Conservation (phyloP, 2,797 vertebrate species). For the Pipistrellus pygmaeus region DNA sequence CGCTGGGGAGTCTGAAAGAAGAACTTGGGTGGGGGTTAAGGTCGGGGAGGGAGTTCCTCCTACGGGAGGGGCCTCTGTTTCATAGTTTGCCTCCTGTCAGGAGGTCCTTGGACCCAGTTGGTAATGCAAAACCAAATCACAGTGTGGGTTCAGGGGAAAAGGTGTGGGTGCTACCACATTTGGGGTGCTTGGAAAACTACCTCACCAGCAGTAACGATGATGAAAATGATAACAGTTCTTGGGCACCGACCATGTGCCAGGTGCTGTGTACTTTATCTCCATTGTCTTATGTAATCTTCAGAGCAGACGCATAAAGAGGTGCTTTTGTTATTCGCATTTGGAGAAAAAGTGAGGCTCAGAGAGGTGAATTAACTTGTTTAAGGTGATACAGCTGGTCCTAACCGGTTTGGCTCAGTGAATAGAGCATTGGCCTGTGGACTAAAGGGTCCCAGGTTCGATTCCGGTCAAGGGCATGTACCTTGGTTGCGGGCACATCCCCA, state of each 20-base stretch:
- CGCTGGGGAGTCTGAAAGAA: constrained; percentile 43
- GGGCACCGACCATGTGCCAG: background rate
- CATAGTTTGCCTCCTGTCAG: background rate
- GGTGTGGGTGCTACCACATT: background rate
- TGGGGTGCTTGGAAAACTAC: background rate
- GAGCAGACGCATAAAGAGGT: background rate
- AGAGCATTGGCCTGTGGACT: too few relatives aligned
- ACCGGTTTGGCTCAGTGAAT: too few relatives aligned
- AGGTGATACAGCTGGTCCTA: background rate
- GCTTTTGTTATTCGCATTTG: background rate
- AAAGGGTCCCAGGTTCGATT: too few relatives aligned
- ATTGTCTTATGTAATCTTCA: background rate
- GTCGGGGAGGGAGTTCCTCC: too few relatives aligned
- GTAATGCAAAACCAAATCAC: background rate
- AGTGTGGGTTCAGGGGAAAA: background rate
- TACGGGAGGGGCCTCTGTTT: background rate
- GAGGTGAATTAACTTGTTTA: background rate
- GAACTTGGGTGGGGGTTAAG: background rate
- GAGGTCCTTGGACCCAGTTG: background rate
- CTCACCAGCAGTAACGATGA: background rate
- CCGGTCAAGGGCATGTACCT: too few relatives aligned
- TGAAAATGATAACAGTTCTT: background rate
- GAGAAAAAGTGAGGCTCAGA: background rate
- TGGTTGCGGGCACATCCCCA: too few relatives aligned
- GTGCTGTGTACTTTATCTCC: background rate